phyloP scores from a whole-genome alignment of 2,113 vertebrate species.

The Grus americana region DNA sequence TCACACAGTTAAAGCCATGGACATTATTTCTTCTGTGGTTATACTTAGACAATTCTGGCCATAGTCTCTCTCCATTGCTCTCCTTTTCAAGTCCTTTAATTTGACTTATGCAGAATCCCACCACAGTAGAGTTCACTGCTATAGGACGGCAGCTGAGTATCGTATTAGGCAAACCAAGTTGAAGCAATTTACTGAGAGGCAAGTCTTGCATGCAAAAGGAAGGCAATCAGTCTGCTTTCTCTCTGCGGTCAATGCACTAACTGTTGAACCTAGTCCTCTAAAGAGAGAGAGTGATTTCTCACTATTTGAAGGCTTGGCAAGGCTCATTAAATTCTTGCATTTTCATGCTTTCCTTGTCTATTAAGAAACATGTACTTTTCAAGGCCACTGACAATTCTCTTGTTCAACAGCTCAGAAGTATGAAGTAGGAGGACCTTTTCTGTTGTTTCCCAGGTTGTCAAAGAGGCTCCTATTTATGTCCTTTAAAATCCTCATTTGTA shows the following conservation, averaged over 20 bases:
- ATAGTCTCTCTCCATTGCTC: not conserved
- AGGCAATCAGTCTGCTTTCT: not conserved
- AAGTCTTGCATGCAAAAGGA: not conserved
- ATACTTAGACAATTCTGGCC: not conserved
- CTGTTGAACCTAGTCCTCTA: not conserved
- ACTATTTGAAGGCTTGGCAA: not conserved
- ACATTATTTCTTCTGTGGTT: not conserved
- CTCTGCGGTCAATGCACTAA: not conserved
- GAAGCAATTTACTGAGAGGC: not conserved
- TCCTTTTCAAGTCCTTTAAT: not conserved
- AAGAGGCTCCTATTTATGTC: not conserved
- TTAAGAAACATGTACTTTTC: not conserved
- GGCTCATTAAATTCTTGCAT: not conserved
- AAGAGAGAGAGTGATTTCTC: not conserved
- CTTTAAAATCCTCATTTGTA: not conserved
- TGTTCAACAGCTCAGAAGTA: not conserved
- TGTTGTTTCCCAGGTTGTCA: not conserved
- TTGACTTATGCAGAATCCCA: rapidly evolving
- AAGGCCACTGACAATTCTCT: not conserved
- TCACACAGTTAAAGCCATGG: not conserved
- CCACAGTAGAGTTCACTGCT: not conserved
- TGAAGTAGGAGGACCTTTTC: not conserved
- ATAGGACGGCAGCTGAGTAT: not conserved
- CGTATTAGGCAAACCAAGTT: not conserved
- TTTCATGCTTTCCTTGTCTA: not conserved